Base-by-base conservation (phyloP, 2,888 invertebrate genomes). In the Notodonta ziczac region DNA sequence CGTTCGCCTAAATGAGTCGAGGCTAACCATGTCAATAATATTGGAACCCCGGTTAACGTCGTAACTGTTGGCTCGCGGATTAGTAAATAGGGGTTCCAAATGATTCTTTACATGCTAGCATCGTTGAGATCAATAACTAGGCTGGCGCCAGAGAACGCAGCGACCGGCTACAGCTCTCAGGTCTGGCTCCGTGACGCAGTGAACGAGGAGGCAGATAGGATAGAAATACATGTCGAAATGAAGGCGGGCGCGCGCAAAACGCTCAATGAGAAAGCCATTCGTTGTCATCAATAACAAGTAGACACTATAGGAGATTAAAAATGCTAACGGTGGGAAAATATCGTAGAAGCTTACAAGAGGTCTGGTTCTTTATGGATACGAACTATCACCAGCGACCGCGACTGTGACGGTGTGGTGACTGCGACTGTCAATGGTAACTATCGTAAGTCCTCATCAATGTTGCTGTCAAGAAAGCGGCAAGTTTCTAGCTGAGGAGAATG, bases 111-210 rank as follows among this genome's bases (percentile, higher is more conserved):
- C 80, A 79, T 74, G 81, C 83, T 85, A 85, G 84, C 82, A 78
- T 85, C 81, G 77, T 85, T 85, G 83, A 88, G 82, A 86, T 88
- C 83, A 83, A 82, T 86, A 85, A 84, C 84, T 87, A 88, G 81
- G 85, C 85, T 86, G 77, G 81, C 85, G 84, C 82, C 79, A 80
- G 74, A 77, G 76, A 83, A 82, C 85, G 86, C 87, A 82, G 85
- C 82, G 73, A 80, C 79, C 86, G 88, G 86, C 88, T 82, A 84
- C 69, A 74, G 85, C 90, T 89, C 88, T 89, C 90, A 82, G 72
- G 78, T 83, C 84, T 81, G 83, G 74, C 68, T 70, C 67, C 58
- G 77, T 67, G 57, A 82, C 81, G 82, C 83, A 74, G 69, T 78
- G 76, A 80, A 70, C 72, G 67, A 82, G 76, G 74, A 71, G 67